Conservation (phyloP, 2,888 invertebrate genomes). For the Lottia scabra region DNA sequence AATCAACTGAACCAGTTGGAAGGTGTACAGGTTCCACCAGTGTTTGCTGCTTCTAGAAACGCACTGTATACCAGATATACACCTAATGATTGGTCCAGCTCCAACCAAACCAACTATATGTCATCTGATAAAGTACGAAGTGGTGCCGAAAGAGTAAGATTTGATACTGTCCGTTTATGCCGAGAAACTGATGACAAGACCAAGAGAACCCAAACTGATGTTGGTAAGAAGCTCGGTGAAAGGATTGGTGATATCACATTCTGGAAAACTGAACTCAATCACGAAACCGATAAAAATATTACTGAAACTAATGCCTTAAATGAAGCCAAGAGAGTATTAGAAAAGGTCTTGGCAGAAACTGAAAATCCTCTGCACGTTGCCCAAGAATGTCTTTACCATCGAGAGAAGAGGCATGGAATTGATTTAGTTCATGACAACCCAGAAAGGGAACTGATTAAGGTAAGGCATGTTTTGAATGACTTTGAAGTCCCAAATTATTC, state of each 20-base stretch:
- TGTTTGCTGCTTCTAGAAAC: slow-evolving; percentile 67
- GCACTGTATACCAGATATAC: slow-evolving; percentile 85
- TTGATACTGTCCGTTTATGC: slow-evolving; percentile 64
- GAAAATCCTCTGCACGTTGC: slow-evolving; percentile 92
- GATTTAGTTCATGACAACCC: slow-evolving; percentile 92
- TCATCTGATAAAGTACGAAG: slow-evolving; percentile 89
- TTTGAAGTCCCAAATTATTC: too few relatives aligned
- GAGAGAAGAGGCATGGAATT: slow-evolving; percentile 87
- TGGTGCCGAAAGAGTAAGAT: slow-evolving; percentile 68
- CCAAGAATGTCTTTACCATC: slow-evolving; percentile 91
- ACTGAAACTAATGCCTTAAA: slow-evolving; percentile 81
- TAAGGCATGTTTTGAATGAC: slow-evolving; percentile 29
- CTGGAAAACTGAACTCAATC: slow-evolving; percentile 84
- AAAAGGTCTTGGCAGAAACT: slow-evolving; percentile 80
- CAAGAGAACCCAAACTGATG: slow-evolving; percentile 75
- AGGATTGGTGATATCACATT: slow-evolving; percentile 91
- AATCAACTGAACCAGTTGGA: slow-evolving; percentile 62
- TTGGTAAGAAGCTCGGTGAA: slow-evolving; percentile 86
- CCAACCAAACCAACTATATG: slow-evolving; percentile 81
- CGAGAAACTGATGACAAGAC: slow-evolving; percentile 70
- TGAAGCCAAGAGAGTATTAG: slow-evolving; percentile 80
- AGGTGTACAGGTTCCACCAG: slow-evolving; percentile 66
- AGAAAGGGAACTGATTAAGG: slow-evolving; percentile 83
- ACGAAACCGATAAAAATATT: slow-evolving; percentile 87
- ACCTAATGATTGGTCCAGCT: slow-evolving; percentile 90